These are phyloP conservation scores for Papilio demoleus DNA, from an alignment of 2,888 invertebrate genomes.

Conservation along the genomic window DNA sequence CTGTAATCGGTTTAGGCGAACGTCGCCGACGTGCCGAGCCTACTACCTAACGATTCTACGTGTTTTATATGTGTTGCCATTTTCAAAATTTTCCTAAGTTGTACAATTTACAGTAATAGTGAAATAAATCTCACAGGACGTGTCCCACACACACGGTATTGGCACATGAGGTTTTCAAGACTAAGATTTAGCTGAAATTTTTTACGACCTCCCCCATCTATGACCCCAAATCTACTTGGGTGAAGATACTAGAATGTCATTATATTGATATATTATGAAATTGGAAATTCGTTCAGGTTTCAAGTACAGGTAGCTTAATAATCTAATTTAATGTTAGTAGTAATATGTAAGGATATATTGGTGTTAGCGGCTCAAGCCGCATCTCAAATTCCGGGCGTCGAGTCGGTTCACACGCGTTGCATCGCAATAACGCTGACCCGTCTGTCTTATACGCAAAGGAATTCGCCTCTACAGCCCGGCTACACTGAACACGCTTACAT, in stretches of 20 bases:
- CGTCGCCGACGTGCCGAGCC: slow-evolving; percentile 61
- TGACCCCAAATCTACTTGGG: no score
- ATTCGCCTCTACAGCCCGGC: slow-evolving; percentile 58
- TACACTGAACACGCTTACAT: slow-evolving; percentile 21
- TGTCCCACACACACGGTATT: no score
- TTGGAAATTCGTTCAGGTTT: no score
- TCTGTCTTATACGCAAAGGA: slow-evolving; percentile 57
- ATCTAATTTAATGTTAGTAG: slow-evolving; percentile 16
- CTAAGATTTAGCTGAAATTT: no score
- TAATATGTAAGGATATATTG: slow-evolving; percentile 51
- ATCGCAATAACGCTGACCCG: slow-evolving; percentile 64
- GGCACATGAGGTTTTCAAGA: no score
- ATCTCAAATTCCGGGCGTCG: slow-evolving; percentile 68
- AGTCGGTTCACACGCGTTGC: slow-evolving; percentile 64
- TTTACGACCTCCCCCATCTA: no score
- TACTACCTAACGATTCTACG: slow-evolving; percentile 46
- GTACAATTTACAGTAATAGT: neutral
- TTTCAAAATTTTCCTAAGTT: slow-evolving; percentile 2
- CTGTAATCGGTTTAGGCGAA: slow-evolving; percentile 67
- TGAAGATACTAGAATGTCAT: no score
- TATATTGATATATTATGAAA: no score
- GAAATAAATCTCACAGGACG: no score
- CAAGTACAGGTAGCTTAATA: no score
- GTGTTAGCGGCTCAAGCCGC: slow-evolving; percentile 60
- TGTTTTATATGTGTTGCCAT: slow-evolving; percentile 41